phyloP scores from a whole-genome alignment of 2,113 vertebrate genomes.

The Sus scrofa region T2T-Sscrofa CM000817.6:110022501-110023000 shows the following conservation, averaged over 20 bases:
- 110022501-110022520: constrained; percentile 59
- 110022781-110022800: constrained; percentile 57
- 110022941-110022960: constrained; percentile 71
- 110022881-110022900: constrained; percentile 67
- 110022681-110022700: constrained; percentile 69
- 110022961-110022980: constrained; percentile 74
- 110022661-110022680: constrained; percentile 42
- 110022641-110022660: constrained; percentile 58
- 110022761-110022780: constrained; percentile 43
- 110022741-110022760: constrained; percentile 15
- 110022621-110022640: constrained; percentile 61
- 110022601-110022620: constrained; percentile 70
- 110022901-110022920: constrained; percentile 77
- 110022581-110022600: background rate
- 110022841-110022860: constrained; percentile 71
- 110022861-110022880: constrained; percentile 74
- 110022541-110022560: constrained; percentile 76
- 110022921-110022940: constrained; percentile 78
- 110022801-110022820: constrained; percentile 73
- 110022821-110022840: constrained; percentile 44
- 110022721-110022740: constrained; percentile 58
- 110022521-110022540: constrained; percentile 59
- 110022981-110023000: constrained; percentile 49
- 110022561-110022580: constrained; percentile 78
- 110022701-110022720: constrained; percentile 22